Conservation (phyloP, 2,113 vertebrate genomes). For the Triplophysa dalaica region DNA sequence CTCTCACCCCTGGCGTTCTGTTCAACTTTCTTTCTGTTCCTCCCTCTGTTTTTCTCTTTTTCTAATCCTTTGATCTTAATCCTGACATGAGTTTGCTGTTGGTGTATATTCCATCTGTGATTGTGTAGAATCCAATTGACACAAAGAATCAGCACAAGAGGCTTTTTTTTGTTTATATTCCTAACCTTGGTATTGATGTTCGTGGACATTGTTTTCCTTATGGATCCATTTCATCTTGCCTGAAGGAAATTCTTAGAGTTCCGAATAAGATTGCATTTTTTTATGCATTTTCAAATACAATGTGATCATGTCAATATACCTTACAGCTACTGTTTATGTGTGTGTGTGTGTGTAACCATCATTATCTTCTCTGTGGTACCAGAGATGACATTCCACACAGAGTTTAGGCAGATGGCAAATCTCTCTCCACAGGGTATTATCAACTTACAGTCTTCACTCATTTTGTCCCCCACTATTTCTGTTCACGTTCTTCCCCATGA, state of each 20-base stretch:
- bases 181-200: constrained; percentile 40
- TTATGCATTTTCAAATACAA: constrained; percentile 39
- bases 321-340: neutral
- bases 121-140: neutral
- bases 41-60: constrained; percentile 26
- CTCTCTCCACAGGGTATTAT: constrained; percentile 67
- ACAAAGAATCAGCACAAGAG: neutral
- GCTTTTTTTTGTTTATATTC: constrained; percentile 18
- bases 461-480: constrained; percentile 37
- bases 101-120: neutral
- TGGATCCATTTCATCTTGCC: constrained; percentile 38
- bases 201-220: constrained; percentile 36
- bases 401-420: constrained; percentile 75
- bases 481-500: constrained; percentile 39
- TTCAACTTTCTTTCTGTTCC: neutral
- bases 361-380: constrained; percentile 17
- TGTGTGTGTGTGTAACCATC: neutral
- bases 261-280: constrained; percentile 35
- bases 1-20: constrained; percentile 29
- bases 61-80: constrained; percentile 18
- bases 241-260: constrained; percentile 36
- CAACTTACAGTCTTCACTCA: constrained; percentile 49
- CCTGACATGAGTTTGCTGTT: neutral
- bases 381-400: constrained; percentile 57
- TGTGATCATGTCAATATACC: constrained; percentile 46